Percentiles rank a stretch among this genome's conserved stretches.
phyloP scores from a whole-genome alignment of 1,140 invertebrate species.

The Ylistrum balloti region DNA sequence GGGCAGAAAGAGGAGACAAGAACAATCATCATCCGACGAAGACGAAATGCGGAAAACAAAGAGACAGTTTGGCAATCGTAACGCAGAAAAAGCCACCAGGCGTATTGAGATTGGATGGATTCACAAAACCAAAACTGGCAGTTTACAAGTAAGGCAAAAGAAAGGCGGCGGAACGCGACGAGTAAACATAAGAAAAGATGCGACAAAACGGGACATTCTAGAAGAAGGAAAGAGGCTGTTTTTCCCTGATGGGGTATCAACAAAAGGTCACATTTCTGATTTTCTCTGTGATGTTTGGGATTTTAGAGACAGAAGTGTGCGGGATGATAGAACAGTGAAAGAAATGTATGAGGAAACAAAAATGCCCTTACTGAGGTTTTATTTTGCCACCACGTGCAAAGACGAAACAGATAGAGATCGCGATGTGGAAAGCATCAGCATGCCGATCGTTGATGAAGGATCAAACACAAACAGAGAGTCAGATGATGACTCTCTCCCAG shows the following conservation, averaged over 20 bases:
- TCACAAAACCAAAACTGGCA: not conserved
- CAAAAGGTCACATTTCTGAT: not conserved
- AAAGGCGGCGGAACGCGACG: conserved; percentile 44
- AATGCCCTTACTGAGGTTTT: conserved; percentile 31
- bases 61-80: too few relatives aligned
- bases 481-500: too few relatives aligned
- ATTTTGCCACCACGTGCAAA: not conserved
- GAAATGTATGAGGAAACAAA: not conserved
- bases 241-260: not conserved
- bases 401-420: too few relatives aligned
- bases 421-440: too few relatives aligned
- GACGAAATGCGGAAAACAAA: too few relatives aligned
- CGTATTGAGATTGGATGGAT: conserved; percentile 46
- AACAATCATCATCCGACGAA: conserved; percentile 45
- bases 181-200: not conserved
- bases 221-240: conserved; percentile 15
- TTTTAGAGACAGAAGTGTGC: not conserved
- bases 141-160: not conserved
- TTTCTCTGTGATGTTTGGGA: not conserved
- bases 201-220: conserved; percentile 7
- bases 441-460: too few relatives aligned
- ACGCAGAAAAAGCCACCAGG: too few relatives aligned
- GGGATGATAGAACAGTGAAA: not conserved
- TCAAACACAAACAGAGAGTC: too few relatives aligned
- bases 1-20: not conserved